Base-by-base conservation (phyloP, 2,888 invertebrate species). In the Dioctria linearis region DNA sequence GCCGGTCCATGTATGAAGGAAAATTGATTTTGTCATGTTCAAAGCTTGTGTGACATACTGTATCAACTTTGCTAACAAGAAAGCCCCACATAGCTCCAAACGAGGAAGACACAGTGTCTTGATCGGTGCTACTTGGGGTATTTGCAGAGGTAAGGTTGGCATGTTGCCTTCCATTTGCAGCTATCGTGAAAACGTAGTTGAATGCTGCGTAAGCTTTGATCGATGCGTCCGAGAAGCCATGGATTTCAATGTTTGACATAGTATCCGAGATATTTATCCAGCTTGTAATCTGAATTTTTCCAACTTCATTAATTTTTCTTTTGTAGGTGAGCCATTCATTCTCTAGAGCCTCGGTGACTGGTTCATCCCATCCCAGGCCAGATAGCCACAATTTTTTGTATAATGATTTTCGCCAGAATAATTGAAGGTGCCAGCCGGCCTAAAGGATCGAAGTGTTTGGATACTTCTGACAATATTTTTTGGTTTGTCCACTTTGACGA, bases 351-450 rank as follows among this genome's bases (percentile, higher is more conserved):
- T 43, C n/a, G 2, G 81, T 80, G 0, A 81, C 8, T 4, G 8
- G 9, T 8, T 78, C 79, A 49, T 82, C 82, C 82, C 83, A 82
- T 46, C 76, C 66, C 39, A 39, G 1, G 9, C 69, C 59, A 6
- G 25, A n/a, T 37, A 43, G 11, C 82, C 80, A 82, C 13, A 81
- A 46, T 8, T 80, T 59, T n/a, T 11, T 82, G 80, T 13, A 83
- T 78, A 3, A 82, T 8, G 9, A 83, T 80, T 61, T 81, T 82
- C 0, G 59, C 78, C 5, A 39, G n/a, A 11, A 82, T 61, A 0
- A 79, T 54, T 1, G 78, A 5, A 3, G 82, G 82, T 9, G 61
- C 39, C 8, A 83, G 5, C 61, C 57, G 78, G 2, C 82, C 83
- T 8, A 79, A 25, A 2, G 82, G 82, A 39, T 83, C 73, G 37